Evolutionary conservation across 2,888 invertebrate genomes (phyloP).

Genomic region (Cyaniris semiargus): DNA sequence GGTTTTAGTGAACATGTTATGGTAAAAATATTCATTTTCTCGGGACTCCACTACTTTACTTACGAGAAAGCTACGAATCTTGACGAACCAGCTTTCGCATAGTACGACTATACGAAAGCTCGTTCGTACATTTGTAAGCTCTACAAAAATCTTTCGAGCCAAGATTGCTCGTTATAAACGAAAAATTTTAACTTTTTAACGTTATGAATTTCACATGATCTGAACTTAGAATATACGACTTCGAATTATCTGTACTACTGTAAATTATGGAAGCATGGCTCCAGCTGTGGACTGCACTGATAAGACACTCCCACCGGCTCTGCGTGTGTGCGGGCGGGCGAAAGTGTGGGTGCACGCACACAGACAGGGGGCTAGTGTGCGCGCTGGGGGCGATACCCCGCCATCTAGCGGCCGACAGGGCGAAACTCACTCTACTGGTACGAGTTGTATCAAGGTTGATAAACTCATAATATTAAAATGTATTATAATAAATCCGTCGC

Average conservation of each 20-base stretch:
- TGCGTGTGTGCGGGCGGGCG: conserved; percentile 35
- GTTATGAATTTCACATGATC: background rate
- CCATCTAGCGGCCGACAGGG: conserved; percentile 67
- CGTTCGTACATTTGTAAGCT: background rate
- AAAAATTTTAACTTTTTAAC: background rate
- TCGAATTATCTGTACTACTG: conserved; percentile 3
- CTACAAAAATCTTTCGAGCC: background rate
- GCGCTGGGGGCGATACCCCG: conserved; percentile 48
- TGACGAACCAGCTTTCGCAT: background rate
- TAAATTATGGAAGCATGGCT: conserved; percentile 29
- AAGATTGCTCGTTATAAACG: background rate
- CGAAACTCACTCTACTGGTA: conserved; percentile 49
- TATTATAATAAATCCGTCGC: conserved; percentile 44
- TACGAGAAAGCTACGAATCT: background rate
- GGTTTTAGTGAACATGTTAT: no score
- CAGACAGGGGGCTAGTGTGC: conserved; percentile 53
- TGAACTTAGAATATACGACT: background rate
- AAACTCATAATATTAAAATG: conserved; percentile 69
- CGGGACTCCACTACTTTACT: background rate
- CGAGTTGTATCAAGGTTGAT: conserved; percentile 75
- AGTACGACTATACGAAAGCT: background rate
- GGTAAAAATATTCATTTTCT: no score
- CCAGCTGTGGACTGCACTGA: conserved; percentile 42
- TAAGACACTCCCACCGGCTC: conserved; percentile 33
- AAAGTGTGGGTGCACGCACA: conserved; percentile 60